Conservation (phyloP, 2,113 vertebrate genomes). For the Plectropomus leopardus region DNA sequence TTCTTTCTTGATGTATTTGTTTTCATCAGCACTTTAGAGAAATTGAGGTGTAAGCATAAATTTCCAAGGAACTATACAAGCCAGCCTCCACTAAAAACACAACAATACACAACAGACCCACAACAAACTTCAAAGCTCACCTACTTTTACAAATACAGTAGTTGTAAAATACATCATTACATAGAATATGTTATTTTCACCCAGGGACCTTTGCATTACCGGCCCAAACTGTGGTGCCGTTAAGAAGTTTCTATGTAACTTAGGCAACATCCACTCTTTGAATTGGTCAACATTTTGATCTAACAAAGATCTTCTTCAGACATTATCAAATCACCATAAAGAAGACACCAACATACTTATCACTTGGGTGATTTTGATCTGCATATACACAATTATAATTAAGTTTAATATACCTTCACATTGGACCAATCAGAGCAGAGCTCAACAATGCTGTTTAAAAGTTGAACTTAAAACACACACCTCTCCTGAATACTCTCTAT, state of each 20-base stretch:
- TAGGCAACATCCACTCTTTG: too few species aligned
- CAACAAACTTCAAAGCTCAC: not conserved
- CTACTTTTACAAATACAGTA: not conserved
- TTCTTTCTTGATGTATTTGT: constrained; percentile 40
- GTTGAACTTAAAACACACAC: too few species aligned
- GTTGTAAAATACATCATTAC: not conserved
- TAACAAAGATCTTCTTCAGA: too few species aligned
- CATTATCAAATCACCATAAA: too few species aligned
- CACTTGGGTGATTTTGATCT: too few species aligned
- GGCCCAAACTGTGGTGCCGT: not conserved
- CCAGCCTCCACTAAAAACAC: not conserved
- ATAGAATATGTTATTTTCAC: not conserved
- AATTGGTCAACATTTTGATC: too few species aligned
- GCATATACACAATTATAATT: too few species aligned
- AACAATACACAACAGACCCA: not conserved
- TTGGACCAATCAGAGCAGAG: too few species aligned
- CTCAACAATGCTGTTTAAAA: too few species aligned
- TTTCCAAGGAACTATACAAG: constrained; percentile 3
- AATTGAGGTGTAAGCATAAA: constrained; percentile 25
- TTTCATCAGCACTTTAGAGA: constrained; percentile 46
- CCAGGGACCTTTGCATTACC: not conserved
- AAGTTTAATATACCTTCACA: too few species aligned
- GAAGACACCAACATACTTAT: too few species aligned
- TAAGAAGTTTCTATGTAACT: not conserved
- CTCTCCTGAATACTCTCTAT: too few species aligned